Evolutionary conservation across 2,888 invertebrate species (phyloP).

Genomic region (Metalampra italica): DNA sequence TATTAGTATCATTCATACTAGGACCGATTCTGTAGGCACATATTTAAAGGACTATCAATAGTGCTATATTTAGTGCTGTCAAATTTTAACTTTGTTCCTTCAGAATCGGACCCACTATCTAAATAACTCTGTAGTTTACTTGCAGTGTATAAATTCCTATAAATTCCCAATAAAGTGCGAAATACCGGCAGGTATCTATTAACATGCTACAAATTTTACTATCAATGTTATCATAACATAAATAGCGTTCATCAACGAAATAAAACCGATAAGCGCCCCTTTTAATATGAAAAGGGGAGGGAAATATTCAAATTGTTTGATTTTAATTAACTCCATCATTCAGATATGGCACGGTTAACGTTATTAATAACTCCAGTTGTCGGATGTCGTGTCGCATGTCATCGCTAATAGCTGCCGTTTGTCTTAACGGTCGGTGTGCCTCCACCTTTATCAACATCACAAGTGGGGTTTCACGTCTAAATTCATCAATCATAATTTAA

Average conservation of each 20-base stretch:
- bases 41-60: too few relatives aligned
- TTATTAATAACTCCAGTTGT: conserved; percentile 56
- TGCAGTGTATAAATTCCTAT: too few relatives aligned
- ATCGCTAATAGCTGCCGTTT: conserved; percentile 53
- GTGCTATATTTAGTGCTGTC: too few relatives aligned
- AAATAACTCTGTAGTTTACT: too few relatives aligned
- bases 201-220: too few relatives aligned
- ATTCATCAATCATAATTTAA: background rate
- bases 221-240: background rate
- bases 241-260: conserved; percentile 34
- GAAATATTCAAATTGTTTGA: conserved; percentile 54
- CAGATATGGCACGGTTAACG: conserved; percentile 24
- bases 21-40: too few relatives aligned
- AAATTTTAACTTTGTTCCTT: too few relatives aligned
- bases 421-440: conserved; percentile 36
- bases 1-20: too few relatives aligned
- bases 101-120: too few relatives aligned
- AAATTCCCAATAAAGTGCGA: background rate
- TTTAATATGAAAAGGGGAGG: conserved; percentile 20
- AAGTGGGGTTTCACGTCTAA: background rate
- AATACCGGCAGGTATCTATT: too few relatives aligned
- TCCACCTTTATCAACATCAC: background rate
- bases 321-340: conserved; percentile 63
- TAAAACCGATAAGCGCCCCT: conserved; percentile 37
- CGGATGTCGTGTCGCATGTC: conserved; percentile 54